Conservation (phyloP, 2,888 invertebrate species). For the Campaea margaritaria region DNA sequence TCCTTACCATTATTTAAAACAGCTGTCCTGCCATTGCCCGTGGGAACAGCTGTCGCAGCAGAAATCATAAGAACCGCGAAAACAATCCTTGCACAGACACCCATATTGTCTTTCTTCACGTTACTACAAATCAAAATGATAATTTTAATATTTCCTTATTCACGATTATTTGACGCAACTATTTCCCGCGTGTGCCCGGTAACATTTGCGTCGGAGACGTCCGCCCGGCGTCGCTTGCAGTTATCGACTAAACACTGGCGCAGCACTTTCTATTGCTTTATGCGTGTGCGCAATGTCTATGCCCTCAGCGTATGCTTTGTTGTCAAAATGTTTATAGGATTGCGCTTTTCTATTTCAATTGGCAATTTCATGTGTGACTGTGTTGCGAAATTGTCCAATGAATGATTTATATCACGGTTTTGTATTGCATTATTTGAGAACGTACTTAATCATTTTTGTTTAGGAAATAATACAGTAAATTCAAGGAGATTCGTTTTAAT, state of each 20-base stretch:
- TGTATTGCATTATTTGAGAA: conserved; percentile 24
- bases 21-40: conserved; percentile 63
- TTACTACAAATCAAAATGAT: conserved; percentile 41
- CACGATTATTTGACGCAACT: conserved; percentile 73
- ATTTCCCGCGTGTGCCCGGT: conserved; percentile 78
- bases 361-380: conserved; percentile 37
- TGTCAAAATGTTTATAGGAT: conserved; percentile 46
- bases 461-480: too few species aligned
- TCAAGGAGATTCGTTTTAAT: too few species aligned
- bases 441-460: not conserved
- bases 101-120: conserved; percentile 67
- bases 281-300: conserved; percentile 68
- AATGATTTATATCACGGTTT: conserved; percentile 36
- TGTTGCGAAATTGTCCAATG: conserved; percentile 35
- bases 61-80: conserved; percentile 71
- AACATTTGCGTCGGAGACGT: conserved; percentile 78
- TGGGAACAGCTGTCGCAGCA: conserved; percentile 69
- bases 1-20: conserved; percentile 65
- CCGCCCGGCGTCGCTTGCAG: conserved; percentile 61
- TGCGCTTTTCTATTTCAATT: conserved; percentile 49
- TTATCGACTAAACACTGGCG: conserved; percentile 71
- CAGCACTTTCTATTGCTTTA: conserved; percentile 80
- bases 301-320: conserved; percentile 51
- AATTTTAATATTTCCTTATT: conserved; percentile 47
- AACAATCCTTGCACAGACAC: conserved; percentile 78